Evolutionary conservation across 2,888 invertebrate species (phyloP).

Genomic region (Lithophane leautieri): DNA sequence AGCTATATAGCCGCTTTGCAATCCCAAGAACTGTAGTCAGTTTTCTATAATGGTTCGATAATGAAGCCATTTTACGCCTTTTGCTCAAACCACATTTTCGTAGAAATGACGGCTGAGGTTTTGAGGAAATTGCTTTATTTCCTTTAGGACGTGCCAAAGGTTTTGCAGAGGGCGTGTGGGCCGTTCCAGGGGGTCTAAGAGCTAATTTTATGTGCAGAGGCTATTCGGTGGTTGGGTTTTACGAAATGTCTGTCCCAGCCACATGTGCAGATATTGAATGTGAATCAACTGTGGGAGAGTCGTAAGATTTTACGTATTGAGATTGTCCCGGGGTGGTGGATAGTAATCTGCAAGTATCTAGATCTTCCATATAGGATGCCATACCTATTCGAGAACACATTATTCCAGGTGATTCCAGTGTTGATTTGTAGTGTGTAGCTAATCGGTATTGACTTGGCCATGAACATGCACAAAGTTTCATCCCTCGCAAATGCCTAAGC

Average conservation of each 20-base stretch:
- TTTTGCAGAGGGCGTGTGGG: background rate
- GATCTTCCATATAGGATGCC: background rate
- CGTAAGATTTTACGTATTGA: background rate
- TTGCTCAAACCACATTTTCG: slow-evolving; percentile 27
- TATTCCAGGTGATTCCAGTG: background rate
- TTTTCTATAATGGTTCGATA: background rate
- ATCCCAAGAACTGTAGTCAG: slow-evolving; percentile 1
- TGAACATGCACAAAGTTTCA: too few relatives aligned
- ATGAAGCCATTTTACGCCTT: slow-evolving; percentile 22
- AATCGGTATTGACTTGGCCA: background rate
- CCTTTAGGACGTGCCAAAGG: slow-evolving; percentile 17
- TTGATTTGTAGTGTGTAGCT: background rate
- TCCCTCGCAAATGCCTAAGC: too few relatives aligned
- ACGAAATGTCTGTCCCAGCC: background rate
- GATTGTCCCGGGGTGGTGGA: background rate
- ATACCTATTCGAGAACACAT: background rate
- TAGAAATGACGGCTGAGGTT: slow-evolving; percentile 6
- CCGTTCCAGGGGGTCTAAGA: background rate
- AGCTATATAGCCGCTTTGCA: background rate
- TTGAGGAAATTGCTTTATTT: slow-evolving; percentile 41
- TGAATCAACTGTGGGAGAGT: background rate
- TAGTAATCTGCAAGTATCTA: background rate
- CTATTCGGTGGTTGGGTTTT: background rate
- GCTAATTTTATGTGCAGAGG: background rate
- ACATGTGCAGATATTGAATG: background rate